Base-by-base conservation (phyloP, 2,797 vertebrate genomes). In the Rachycentron canadum region DNA sequence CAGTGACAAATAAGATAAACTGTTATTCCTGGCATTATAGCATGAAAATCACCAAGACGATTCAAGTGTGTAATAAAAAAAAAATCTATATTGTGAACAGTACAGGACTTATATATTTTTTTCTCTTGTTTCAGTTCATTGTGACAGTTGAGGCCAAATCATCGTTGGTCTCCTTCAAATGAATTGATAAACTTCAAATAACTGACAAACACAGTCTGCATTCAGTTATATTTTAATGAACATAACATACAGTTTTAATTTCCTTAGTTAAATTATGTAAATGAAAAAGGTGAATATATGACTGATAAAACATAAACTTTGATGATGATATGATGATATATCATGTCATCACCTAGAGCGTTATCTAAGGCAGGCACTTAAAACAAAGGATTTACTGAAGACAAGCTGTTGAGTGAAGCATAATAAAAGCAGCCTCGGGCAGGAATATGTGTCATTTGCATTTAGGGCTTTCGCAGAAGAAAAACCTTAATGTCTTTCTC, bases 351-450 rank as follows among this genome's bases (percentile, higher is more conserved):
- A 58, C 19, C 1, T 25, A 40, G 25, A 28, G 4, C 8, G 3
- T 23, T 10, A n/a, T 41, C 34, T 23, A 5, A 43, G 26, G 23
- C 3, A 21, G 5, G 32, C 4, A 41, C 49, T n/a, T 30, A 2
- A 63, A 73, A 81, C 67, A 79, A 85, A 78, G 53, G 52, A 41
- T 23, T 59, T 1, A 41, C 36, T 76, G 64, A 73, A 5, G 34
- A 53, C 30, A 40, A 70, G 12, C 47, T 67, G 73, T 79, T 38
- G 49, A 56, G 13, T 9, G 41, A 19, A 26, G 25, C 3, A 4
- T 9, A 3, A 21, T n/a, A 17, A 68, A 41, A 12, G 7, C 23
- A 19, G 34, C 72, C 28, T 5, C 0, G 34, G 41, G 73, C 32
- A 32, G 23, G 9, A 8, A 9, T 50, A 38, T 23, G 11, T 56